Conservation (phyloP, 1,140 invertebrate genomes). For the Aleiodes sp. region DNA sequence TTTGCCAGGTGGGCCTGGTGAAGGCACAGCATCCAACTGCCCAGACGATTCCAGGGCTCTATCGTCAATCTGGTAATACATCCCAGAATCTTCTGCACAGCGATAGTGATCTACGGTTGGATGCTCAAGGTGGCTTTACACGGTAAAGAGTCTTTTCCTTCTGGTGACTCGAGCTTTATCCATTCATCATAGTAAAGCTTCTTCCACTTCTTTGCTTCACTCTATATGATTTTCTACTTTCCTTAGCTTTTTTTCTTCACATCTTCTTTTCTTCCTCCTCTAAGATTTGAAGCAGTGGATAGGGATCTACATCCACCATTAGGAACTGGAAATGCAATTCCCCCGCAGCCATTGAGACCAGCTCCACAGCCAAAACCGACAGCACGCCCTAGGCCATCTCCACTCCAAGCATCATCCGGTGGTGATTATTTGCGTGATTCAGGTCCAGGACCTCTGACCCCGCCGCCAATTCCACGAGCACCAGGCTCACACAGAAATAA, state of each 20-base stretch:
- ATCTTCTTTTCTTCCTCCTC: background rate
- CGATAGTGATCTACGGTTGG: slow-evolving; percentile 60
- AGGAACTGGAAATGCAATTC: slow-evolving; percentile 54
- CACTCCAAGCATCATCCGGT: slow-evolving; percentile 50
- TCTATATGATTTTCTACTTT: background rate
- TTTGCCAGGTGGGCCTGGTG: slow-evolving; percentile 59
- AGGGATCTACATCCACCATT: slow-evolving; percentile 58
- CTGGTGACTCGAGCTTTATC: too few species aligned
- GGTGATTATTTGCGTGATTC: slow-evolving; percentile 54
- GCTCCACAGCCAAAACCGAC: slow-evolving; percentile 61
- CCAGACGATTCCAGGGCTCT: slow-evolving; percentile 58
- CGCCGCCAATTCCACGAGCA: slow-evolving; percentile 35
- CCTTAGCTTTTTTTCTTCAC: background rate
- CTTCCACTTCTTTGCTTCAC: too few species aligned
- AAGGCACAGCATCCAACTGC: slow-evolving; percentile 64
- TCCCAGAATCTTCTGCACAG: slow-evolving; percentile 61
- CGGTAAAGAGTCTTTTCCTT: too few species aligned
- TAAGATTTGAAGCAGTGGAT: slow-evolving; percentile 63
- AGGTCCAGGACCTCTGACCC: slow-evolving; percentile 34
- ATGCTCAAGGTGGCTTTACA: slow-evolving; percentile 62
- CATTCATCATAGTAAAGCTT: too few species aligned
- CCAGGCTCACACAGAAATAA: slow-evolving; percentile 27
- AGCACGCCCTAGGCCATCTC: slow-evolving; percentile 57
- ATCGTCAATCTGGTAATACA: slow-evolving; percentile 53
- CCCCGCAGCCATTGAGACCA: slow-evolving; percentile 68